Evolutionary conservation across 1,140 invertebrate genomes (phyloP), one percentile per base, ranked within the genome.

Genomic region (Diabrotica undecimpunctata): DNA sequence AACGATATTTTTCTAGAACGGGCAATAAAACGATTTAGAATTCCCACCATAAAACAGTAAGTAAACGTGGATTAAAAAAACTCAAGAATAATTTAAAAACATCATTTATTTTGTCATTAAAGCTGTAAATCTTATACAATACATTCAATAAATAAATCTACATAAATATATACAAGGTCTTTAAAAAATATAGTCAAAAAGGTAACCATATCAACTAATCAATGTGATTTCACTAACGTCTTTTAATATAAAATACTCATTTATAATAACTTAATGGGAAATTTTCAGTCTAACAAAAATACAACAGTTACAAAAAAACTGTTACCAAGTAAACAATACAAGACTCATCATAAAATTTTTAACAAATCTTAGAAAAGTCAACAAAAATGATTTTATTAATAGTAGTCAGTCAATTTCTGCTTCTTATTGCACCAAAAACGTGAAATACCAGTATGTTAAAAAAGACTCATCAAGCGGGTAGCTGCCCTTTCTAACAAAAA

Each of bases 241-340:
- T 64, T 64, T 64, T 64, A 64, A 64, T 64, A 64, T 64, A 64
- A 64, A 64, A 64, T 64, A 64, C 62, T 64, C 13, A 25, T 57
- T 38, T 57, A 25, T 57, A 25, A 12, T 36, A 37, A 57, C 55
- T 14, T 55, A 25, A 12, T 37, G 10, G 12, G 38, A 25, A 57
- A 37, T 35, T 36, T 37, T 57, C 55, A 57, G 55, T 57, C 55
- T 57, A 57, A 37, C 9, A 25, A 57, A 12, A 12, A 61, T 50
- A 61, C 59, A 55, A 58, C 25, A 51, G 41, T 57, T 12, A n/a
- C 13, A 61, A 61, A 61, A 61, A 61, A 51, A 61, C 38, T 61
- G 59, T 39, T 61, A 39, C 46, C 11, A 52, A 61, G 51, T 52
- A 61, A 41, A 61, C 14, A 25, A 25, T 25, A 25, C 25, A 25